Evolutionary conservation across 2,113 vertebrate species (phyloP).

Genomic region (Hypanus sabinus): DNA sequence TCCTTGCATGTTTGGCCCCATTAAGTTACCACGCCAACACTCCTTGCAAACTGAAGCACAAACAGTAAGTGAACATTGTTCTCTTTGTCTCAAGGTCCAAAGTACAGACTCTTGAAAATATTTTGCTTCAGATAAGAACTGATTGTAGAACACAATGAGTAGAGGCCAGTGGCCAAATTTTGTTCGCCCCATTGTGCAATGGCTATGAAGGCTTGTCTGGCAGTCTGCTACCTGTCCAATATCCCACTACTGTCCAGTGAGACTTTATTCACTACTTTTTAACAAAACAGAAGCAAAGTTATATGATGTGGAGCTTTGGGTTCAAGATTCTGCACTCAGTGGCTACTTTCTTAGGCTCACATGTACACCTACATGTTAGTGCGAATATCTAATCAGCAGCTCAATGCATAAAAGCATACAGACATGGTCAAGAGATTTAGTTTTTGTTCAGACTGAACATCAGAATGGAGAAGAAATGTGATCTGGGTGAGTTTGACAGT

Average conservation of each 20-base stretch:
- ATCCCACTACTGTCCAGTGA: neutral
- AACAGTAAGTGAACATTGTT: neutral
- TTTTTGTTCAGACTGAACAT: too few relatives aligned
- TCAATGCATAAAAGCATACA: too few relatives aligned
- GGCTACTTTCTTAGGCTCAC: too few relatives aligned
- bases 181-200: neutral
- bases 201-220: neutral
- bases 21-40: too few relatives aligned
- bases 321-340: neutral
- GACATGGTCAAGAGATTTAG: too few relatives aligned
- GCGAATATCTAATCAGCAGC: too few relatives aligned
- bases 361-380: too few relatives aligned
- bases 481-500: too few relatives aligned
- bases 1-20: too few relatives aligned
- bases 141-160: neutral
- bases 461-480: too few relatives aligned
- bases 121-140: neutral
- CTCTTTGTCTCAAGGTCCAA: neutral
- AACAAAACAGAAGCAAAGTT: neutral
- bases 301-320: neutral
- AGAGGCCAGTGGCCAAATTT: neutral
- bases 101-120: neutral
- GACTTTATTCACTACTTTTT: neutral
- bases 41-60: neutral
- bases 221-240: neutral